These are phyloP conservation scores for Chrysomallon squamiferum DNA, from an alignment of 1,140 invertebrate genomes.

Conservation along the genomic window DNA sequence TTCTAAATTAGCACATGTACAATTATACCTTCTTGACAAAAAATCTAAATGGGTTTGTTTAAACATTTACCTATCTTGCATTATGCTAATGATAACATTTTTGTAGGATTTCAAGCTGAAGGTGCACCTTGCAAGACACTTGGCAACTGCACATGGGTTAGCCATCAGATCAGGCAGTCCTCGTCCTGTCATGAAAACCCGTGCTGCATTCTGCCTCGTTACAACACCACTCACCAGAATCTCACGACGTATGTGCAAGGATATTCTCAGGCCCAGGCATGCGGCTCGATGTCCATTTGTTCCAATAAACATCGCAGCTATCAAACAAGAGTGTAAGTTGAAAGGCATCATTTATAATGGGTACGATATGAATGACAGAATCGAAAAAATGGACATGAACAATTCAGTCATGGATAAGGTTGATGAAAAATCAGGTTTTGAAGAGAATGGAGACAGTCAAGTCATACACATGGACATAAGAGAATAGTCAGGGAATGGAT, in stretches of 20 bases:
- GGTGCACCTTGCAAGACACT: constrained; percentile 88
- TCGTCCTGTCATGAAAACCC: constrained; percentile 93
- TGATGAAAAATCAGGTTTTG: too few relatives aligned
- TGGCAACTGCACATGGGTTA: constrained; percentile 87
- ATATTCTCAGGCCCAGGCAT: constrained; percentile 83
- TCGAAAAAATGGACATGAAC: too few relatives aligned
- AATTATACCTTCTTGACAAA: too few relatives aligned
- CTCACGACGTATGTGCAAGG: constrained; percentile 82
- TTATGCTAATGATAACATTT: too few relatives aligned
- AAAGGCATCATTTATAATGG: not conserved
- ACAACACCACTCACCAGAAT: constrained; percentile 86
- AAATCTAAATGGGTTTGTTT: too few relatives aligned
- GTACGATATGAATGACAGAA: not conserved
- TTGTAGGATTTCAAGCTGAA: constrained; percentile 87
- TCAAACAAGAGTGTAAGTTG: constrained; percentile 71
- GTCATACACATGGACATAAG: too few relatives aligned
- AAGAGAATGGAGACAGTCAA: too few relatives aligned
- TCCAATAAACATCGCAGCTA: constrained; percentile 81
- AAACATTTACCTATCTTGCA: too few relatives aligned
- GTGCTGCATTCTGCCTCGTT: constrained; percentile 92
- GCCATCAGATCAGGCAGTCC: constrained; percentile 75
- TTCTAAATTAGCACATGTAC: too few relatives aligned
- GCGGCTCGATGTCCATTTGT: constrained; percentile 86
- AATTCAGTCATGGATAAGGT: too few relatives aligned
- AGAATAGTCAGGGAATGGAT: too few relatives aligned